Evolutionary conservation across 2,113 vertebrate genomes (phyloP), one percentile per base, ranked within the genome.

Genomic region (Lophochroa leadbeateri): DNA sequence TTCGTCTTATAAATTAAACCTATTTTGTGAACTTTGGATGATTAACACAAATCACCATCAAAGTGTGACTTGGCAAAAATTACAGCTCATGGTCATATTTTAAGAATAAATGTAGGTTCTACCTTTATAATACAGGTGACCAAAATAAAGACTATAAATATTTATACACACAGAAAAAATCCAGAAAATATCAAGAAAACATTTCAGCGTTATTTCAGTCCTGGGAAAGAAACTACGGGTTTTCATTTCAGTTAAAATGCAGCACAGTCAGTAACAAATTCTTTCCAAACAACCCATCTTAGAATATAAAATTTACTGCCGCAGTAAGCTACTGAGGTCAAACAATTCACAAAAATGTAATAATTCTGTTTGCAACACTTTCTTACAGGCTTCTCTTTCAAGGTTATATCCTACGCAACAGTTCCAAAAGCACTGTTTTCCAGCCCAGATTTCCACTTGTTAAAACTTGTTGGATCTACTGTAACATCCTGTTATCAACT

Each of bases 151-250:
- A 21, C 16, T 33, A 44, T 12, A 13, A 80, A 61, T 84, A 52
- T 11, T 2, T 35, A 46, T 15, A 11, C 4, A 69, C 5, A 43
- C 4, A 29, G 28, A 71, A 7, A 70, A 87, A 61, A 82, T 77
- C 33, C 35, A 72, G 29, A 11, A 61, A 25, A 25, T n/a, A 71
- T 41, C 35, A 77, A 44, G 21, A 67, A 50, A 61, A 4, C 3
- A 58, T 44, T 84, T 75, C 33, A 82, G 27, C 17, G 13, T 6
- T 84, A 14, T 63, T 75, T 78, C n/a, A 31, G 25, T 71, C 23
- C 53, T 1, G 1, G 17, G 6, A 82, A 75, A 79, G 55, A 70
- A 81, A 57, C 2, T 21, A 13, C 0, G 0, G 20, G 52, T 31
- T 61, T 63, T 65, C 3, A 60, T 35, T 82, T 86, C 20, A 49